These are phyloP conservation scores for Eremobia ochroleuca DNA, from an alignment of 2,888 invertebrate species.

Conservation along the genomic window DNA sequence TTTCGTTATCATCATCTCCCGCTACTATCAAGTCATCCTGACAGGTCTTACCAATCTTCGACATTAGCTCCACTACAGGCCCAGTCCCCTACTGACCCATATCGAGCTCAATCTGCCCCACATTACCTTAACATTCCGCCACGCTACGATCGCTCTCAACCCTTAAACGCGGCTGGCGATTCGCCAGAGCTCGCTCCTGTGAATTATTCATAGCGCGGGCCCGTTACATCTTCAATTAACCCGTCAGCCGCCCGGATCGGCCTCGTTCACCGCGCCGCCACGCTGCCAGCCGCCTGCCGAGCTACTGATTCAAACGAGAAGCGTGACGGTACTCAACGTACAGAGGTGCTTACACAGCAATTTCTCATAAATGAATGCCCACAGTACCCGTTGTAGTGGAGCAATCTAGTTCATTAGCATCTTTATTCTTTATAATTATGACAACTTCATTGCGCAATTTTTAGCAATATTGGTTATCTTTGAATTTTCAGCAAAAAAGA, in stretches of 20 bases:
- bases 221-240: slow-evolving; percentile 75
- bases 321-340: slow-evolving; percentile 45
- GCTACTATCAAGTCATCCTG: background rate
- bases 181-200: slow-evolving; percentile 63
- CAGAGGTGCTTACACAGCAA: background rate
- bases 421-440: background rate
- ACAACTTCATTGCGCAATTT: background rate
- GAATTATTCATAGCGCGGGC: slow-evolving; percentile 74
- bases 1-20: background rate
- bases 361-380: too few relatives aligned
- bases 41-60: background rate
- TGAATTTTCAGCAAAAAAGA: background rate
- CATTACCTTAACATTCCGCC: slow-evolving; percentile 54
- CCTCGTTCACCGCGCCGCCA: slow-evolving; percentile 49
- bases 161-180: slow-evolving; percentile 65
- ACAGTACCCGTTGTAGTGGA: background rate
- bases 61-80: background rate
- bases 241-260: slow-evolving; percentile 60
- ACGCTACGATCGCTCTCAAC: slow-evolving; percentile 59
- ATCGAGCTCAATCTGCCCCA: slow-evolving; percentile 28
- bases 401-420: background rate
- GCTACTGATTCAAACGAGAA: slow-evolving; percentile 52
- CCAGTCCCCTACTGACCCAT: background rate
- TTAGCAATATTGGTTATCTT: background rate
- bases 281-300: slow-evolving; percentile 24